phyloP scores from a whole-genome alignment of 2,113 vertebrate genomes.

The Tringa solitaria region DNA sequence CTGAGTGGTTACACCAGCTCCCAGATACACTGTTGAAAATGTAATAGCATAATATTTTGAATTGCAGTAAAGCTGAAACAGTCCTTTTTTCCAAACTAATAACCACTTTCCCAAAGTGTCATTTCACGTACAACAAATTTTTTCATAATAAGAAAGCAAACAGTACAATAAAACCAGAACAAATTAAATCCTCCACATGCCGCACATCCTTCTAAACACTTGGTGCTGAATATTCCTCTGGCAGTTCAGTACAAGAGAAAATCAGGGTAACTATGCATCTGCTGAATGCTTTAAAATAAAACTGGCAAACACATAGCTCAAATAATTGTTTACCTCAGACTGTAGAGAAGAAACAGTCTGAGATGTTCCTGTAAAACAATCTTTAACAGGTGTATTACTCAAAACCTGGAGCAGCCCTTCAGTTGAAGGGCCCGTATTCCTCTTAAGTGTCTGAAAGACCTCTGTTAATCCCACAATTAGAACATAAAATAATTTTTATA shows the following conservation, averaged over 20 bases:
- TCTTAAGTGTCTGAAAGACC: background rate
- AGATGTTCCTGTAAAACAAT: background rate
- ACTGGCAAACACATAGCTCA: background rate
- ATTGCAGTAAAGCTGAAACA: background rate
- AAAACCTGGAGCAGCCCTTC: background rate
- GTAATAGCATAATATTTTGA: background rate
- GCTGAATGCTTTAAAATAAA: background rate
- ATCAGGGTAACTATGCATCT: background rate
- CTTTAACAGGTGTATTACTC: background rate
- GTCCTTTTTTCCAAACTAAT: background rate
- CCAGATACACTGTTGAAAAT: background rate
- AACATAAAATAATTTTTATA: background rate
- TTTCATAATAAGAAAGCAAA: background rate
- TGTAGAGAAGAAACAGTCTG: background rate
- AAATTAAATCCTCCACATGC: background rate
- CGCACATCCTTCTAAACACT: background rate
- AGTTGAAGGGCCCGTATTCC: background rate
- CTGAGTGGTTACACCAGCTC: background rate
- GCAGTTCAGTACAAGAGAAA: background rate
- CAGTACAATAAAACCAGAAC: background rate
- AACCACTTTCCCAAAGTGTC: background rate
- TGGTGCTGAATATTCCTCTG: background rate
- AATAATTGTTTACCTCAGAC: too few relatives aligned
- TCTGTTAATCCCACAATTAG: background rate
- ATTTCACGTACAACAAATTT: background rate